Evolutionary conservation across 1,140 invertebrate genomes (phyloP).

Genomic region (Eumeta japonica): DNA sequence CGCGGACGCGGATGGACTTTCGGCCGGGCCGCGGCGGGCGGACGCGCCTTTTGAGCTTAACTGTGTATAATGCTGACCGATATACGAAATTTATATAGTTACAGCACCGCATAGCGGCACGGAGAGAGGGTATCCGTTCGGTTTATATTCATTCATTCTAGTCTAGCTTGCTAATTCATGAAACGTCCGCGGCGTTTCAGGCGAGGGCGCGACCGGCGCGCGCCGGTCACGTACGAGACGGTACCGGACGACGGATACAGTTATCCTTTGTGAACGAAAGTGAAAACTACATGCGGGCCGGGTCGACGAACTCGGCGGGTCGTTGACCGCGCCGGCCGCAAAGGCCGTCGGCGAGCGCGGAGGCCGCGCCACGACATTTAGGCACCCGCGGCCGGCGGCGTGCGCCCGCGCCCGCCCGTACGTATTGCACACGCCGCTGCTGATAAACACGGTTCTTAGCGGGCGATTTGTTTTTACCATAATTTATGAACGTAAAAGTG

Average conservation of each 20-base stretch:
- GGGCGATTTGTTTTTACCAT: too few relatives aligned
- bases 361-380: constrained; percentile 51
- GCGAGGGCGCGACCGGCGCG: background rate
- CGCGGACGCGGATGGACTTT: constrained; percentile 25
- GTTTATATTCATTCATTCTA: too few relatives aligned
- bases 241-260: constrained; percentile 35
- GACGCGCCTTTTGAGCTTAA: too few relatives aligned
- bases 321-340: constrained; percentile 56
- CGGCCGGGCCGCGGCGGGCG: too few relatives aligned
- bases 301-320: constrained; percentile 51
- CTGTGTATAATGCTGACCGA: too few relatives aligned
- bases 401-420: constrained; percentile 21
- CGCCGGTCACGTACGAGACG: constrained; percentile 40
- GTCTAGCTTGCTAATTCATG: too few relatives aligned
- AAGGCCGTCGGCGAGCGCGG: constrained; percentile 54
- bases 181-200: background rate
- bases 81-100: too few relatives aligned
- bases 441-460: too few relatives aligned
- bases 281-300: constrained; percentile 53
- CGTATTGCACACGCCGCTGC: constrained; percentile 41
- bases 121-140: too few relatives aligned
- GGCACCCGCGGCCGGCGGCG: constrained; percentile 21
- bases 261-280: constrained; percentile 57
- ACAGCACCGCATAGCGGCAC: too few relatives aligned
- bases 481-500: too few relatives aligned